Conservation (phyloP, 1,140 invertebrate species). For the Macrostomum lignano region DNA sequence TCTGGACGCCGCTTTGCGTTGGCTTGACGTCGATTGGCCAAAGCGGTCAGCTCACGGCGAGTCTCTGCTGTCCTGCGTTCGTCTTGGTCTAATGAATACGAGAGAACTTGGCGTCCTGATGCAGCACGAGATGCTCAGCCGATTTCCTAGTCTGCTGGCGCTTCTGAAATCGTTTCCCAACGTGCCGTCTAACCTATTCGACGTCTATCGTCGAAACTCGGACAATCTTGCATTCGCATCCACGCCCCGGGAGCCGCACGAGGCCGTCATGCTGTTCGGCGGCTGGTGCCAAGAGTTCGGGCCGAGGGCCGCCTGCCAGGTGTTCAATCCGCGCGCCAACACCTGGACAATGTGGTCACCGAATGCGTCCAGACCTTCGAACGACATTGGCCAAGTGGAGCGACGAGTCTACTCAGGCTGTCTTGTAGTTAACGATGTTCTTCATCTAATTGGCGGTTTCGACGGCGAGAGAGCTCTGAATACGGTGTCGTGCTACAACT, state of each 20-base stretch:
- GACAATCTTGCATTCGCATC: too few relatives aligned
- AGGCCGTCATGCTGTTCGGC: not conserved
- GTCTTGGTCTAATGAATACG: too few relatives aligned
- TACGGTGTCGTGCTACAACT: not conserved
- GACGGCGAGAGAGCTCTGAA: constrained; percentile 24
- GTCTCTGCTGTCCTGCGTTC: too few relatives aligned
- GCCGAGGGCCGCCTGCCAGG: constrained; percentile 5
- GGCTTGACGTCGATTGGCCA: too few relatives aligned
- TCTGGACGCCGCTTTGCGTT: too few relatives aligned
- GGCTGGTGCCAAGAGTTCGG: constrained; percentile 8
- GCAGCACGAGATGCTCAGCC: too few relatives aligned
- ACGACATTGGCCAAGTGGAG: not conserved
- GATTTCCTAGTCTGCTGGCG: too few relatives aligned
- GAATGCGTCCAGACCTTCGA: not conserved
- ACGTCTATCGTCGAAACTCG: too few relatives aligned
- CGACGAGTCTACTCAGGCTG: constrained; percentile 40
- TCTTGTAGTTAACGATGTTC: constrained; percentile 35
- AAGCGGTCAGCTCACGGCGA: too few relatives aligned
- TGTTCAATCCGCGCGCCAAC: constrained; percentile 4
- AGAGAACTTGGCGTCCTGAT: too few relatives aligned
- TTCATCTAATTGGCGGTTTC: constrained; percentile 41
- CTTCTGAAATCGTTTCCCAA: too few relatives aligned
- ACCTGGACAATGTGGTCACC: constrained; percentile 5
- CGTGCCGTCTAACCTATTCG: too few relatives aligned
- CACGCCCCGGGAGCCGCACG: not conserved